Conservation (phyloP, 2,888 invertebrate species). For the Archips crataeganus region DNA sequence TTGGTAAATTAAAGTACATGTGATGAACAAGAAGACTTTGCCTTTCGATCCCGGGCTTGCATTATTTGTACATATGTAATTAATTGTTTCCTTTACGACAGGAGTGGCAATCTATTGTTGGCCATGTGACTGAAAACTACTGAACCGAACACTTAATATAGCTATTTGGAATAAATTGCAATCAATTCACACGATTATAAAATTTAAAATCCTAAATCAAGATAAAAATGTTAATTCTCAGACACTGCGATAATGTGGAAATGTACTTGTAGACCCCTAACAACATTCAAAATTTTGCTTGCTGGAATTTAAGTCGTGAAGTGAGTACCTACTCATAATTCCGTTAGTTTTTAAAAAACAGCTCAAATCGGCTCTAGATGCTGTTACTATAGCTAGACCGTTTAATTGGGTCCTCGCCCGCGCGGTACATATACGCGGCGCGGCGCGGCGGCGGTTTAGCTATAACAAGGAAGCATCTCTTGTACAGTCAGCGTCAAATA, state of each 20-base stretch:
- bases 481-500: too few species aligned
- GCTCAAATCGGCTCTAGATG: conserved; percentile 15
- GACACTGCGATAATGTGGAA: neutral
- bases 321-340: too few species aligned
- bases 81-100: conserved; percentile 67
- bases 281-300: neutral
- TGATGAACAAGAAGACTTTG: conserved; percentile 71
- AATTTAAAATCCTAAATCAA: neutral
- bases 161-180: conserved; percentile 24
- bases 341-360: neutral
- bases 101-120: conserved; percentile 51
- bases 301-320: neutral
- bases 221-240: neutral
- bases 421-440: too few species aligned
- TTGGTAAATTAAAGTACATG: conserved; percentile 48
- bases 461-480: neutral
- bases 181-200: conserved; percentile 10
- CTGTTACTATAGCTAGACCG: neutral
- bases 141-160: conserved; percentile 36
- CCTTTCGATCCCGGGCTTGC: conserved; percentile 75
- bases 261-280: neutral
- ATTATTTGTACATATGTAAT: conserved; percentile 83
- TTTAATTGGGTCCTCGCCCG: too few species aligned
- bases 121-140: conserved; percentile 45
- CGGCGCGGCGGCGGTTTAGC: too few species aligned